phyloP scores from a whole-genome alignment of 2,797 vertebrate species.

The Sebastes variabilis region DNA sequence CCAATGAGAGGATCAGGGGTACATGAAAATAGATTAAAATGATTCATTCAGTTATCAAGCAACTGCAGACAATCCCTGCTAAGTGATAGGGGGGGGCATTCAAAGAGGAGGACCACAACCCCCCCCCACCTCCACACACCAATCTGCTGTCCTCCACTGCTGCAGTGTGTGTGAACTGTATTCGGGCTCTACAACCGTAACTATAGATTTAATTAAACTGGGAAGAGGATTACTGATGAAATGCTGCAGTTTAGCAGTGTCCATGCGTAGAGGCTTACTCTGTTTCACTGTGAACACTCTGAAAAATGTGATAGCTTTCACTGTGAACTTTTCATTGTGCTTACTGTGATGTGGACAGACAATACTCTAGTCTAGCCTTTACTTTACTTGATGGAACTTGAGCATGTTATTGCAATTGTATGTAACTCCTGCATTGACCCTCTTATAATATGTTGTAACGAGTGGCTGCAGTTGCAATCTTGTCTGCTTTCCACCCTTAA shows the following conservation, averaged over 20 bases:
- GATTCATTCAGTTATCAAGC: conserved; percentile 82
- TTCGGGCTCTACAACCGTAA: conserved; percentile 50
- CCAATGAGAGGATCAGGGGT: conserved; percentile 66
- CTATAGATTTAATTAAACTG: conserved; percentile 71
- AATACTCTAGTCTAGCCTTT: not conserved
- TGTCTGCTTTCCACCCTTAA: not conserved
- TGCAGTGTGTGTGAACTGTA: conserved; percentile 33
- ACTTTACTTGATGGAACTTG: conserved; percentile 26
- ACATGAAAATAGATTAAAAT: conserved; percentile 81
- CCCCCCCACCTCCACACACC: not conserved
- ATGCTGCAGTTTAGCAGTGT: conserved; percentile 37
- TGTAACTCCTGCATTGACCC: not conserved
- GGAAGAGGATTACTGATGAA: conserved; percentile 69
- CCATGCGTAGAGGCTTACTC: conserved; percentile 31
- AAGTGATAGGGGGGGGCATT: conserved; percentile 68
- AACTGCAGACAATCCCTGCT: conserved; percentile 75
- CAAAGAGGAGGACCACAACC: conserved; percentile 42
- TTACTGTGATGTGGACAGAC: conserved; percentile 12
- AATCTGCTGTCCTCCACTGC: conserved; percentile 41
- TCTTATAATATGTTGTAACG: not conserved
- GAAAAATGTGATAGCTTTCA: conserved; percentile 46
- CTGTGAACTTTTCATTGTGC: conserved; percentile 9
- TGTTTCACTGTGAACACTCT: conserved; percentile 32
- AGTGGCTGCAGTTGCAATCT: not conserved
- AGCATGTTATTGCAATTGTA: not conserved